Evolutionary conservation across 2,113 vertebrate species (phyloP), one percentile per base, ranked within the genome.

Genomic region (Pomatorhinus ruficollis): DNA sequence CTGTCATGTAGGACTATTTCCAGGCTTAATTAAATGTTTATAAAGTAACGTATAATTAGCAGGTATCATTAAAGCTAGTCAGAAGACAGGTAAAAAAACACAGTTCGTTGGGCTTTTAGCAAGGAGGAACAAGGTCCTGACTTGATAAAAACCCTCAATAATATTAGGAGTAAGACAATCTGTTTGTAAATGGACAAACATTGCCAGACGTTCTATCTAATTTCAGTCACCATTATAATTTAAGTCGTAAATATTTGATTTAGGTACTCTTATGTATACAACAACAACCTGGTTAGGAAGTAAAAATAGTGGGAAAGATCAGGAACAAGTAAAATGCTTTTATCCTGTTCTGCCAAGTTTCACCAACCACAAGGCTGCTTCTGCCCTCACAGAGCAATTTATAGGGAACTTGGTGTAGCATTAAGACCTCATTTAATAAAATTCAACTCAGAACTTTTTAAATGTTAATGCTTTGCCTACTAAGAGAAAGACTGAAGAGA

Each of bases 1-100:
- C 66, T 79, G 20, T 72, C 21, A 24, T 33, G n/a, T 56, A 85
- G 16, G 42, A 81, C 18, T 52, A 33, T 74, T 88, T 92, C 68
- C 63, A 92, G 18, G 25, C 23, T 96, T 95, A 90, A 94, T 95
- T 94, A 90, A 94, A 83, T 66, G 52, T 83, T 94, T 88, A 66
- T 56, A 83, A 93, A 86, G 7, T 75, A 88, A 45, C 1, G 0
- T 63, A 52, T 81, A 94, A 92, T 90, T 90, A 83, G 42, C 24
- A 83, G 24, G 13, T 83, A 35, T 90, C 59, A 70, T 77, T 89
- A 77, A 95, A 84, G 11, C 10, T 50, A 59, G 35, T 40, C 33
- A 60, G 50, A 90, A 80, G 33, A 72, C 59, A 22, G 8, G 39
- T 20, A 24, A 81, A 89, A 54, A 59, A 78, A 70, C 61, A 66